Percentiles rank a stretch among this genome's conserved stretches.
phyloP scores from a whole-genome alignment of 2,113 vertebrate species.

The Cyprinodon brontotheroides region DNA sequence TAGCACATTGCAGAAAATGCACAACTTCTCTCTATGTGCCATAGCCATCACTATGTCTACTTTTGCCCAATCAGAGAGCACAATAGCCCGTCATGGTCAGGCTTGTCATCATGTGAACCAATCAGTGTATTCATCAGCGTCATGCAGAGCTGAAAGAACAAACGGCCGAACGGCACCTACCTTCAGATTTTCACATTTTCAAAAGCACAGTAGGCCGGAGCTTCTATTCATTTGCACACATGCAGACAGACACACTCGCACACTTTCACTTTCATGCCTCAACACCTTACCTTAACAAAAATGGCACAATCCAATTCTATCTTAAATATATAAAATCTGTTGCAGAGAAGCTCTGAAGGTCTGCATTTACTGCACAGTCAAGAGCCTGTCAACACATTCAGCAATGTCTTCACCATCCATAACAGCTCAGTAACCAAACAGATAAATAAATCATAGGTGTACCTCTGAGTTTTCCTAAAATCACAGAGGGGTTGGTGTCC shows the following conservation, averaged over 20 bases:
- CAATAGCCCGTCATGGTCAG: slow-evolving; percentile 59
- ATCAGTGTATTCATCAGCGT: slow-evolving; percentile 75
- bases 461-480: slow-evolving; percentile 69
- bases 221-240: slow-evolving; percentile 36
- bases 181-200: slow-evolving; percentile 61
- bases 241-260: slow-evolving; percentile 25
- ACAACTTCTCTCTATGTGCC: slow-evolving; percentile 40
- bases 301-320: slow-evolving; percentile 48
- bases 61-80: slow-evolving; percentile 69
- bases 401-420: slow-evolving; percentile 31
- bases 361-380: slow-evolving; percentile 27
- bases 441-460: slow-evolving; percentile 41
- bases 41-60: slow-evolving; percentile 56
- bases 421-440: slow-evolving; percentile 48
- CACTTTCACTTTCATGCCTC: slow-evolving; percentile 30
- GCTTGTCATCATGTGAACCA: slow-evolving; percentile 62
- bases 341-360: slow-evolving; percentile 24
- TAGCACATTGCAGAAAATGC: slow-evolving; percentile 32
- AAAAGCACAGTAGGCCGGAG: slow-evolving; percentile 35
- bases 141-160: slow-evolving; percentile 60
- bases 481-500: slow-evolving; percentile 62
- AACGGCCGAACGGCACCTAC: slow-evolving; percentile 67
- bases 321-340: slow-evolving; percentile 29
- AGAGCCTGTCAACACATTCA: slow-evolving; percentile 37
- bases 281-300: slow-evolving; percentile 64